A percentile compares a stretch with the other conserved stretches of the same genome.
These are phyloP conservation scores for Lithobates sylvaticus DNA, from an alignment of 2,797 vertebrate species.

Conservation along the genomic window DNA sequence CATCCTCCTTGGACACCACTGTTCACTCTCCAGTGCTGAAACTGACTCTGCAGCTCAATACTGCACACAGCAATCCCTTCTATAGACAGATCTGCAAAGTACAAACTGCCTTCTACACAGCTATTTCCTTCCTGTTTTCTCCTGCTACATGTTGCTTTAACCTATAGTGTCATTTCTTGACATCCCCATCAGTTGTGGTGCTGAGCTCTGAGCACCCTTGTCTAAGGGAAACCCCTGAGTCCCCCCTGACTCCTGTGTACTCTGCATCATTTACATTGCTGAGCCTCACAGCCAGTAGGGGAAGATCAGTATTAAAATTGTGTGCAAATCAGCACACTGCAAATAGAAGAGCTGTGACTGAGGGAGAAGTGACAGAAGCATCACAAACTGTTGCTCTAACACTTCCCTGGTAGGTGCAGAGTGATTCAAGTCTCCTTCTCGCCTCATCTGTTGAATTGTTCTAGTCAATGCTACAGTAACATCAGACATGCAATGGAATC, in stretches of 20 bases:
- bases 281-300: background rate
- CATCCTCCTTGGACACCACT: background rate
- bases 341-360: slow-evolving; percentile 15
- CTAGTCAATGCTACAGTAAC: too few species aligned
- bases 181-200: background rate
- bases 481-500: too few species aligned
- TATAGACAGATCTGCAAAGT: background rate
- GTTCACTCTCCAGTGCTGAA: slow-evolving; percentile 44
- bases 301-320: slow-evolving; percentile 34
- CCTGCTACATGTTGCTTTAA: background rate
- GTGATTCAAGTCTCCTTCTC: too few species aligned
- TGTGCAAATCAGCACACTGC: slow-evolving; percentile 40
- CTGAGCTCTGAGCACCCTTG: too few species aligned
- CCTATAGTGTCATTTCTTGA: background rate
- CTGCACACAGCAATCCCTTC: slow-evolving; percentile 15
- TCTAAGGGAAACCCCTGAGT: too few species aligned
- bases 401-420: too few species aligned
- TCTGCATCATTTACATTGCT: too few species aligned
- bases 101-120: background rate
- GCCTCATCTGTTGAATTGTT: too few species aligned
- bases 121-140: background rate
- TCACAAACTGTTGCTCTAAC: too few species aligned
- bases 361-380: too few species aligned
- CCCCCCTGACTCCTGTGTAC: too few species aligned
- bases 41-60: background rate